A percentile compares a stretch with the other conserved stretches of the same genome.
These are phyloP conservation scores for Lordiphosa mommai DNA, from an alignment of 1,140 invertebrate genomes.

Conservation along the genomic window DNA sequence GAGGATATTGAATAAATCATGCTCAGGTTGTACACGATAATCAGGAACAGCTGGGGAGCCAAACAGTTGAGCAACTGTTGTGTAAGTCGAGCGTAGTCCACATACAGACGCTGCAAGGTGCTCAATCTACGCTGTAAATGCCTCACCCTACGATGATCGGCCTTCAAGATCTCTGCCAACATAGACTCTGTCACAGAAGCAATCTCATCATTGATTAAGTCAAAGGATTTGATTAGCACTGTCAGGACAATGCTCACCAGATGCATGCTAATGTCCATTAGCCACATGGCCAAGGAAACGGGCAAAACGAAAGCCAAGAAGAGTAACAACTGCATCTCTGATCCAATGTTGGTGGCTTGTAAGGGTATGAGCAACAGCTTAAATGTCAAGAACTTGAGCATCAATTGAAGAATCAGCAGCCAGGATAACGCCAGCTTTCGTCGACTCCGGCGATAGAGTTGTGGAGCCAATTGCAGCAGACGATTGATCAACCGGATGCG, in stretches of 20 bases:
- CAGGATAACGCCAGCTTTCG: slow-evolving; percentile 29
- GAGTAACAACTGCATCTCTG: background rate
- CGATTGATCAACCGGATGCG: slow-evolving; percentile 22
- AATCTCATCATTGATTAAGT: slow-evolving; percentile 31
- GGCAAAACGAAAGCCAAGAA: slow-evolving; percentile 20
- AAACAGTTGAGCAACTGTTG: slow-evolving; percentile 29
- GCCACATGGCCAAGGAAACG: slow-evolving; percentile 24
- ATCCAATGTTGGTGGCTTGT: background rate
- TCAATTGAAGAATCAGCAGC: slow-evolving; percentile 24
- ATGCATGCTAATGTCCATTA: slow-evolving; percentile 37
- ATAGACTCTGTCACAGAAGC: slow-evolving; percentile 5
- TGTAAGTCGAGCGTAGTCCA: slow-evolving; percentile 27
- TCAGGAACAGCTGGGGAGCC: slow-evolving; percentile 35
- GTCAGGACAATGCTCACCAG: slow-evolving; percentile 23
- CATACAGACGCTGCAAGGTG: slow-evolving; percentile 24
- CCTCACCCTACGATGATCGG: slow-evolving; percentile 12
- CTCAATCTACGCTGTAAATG: slow-evolving; percentile 11
- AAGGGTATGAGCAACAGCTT: slow-evolving; percentile 15
- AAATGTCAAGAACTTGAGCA: slow-evolving; percentile 28
- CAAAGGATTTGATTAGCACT: slow-evolving; percentile 36
- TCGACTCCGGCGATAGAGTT: slow-evolving; percentile 21
- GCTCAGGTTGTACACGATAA: slow-evolving; percentile 40
- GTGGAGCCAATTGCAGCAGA: slow-evolving; percentile 24
- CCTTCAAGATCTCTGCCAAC: slow-evolving; percentile 20
- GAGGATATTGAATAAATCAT: slow-evolving; percentile 38